phyloP scores from a whole-genome alignment of 1,140 invertebrate species.

The Thaumetopoea pityocampa region DNA sequence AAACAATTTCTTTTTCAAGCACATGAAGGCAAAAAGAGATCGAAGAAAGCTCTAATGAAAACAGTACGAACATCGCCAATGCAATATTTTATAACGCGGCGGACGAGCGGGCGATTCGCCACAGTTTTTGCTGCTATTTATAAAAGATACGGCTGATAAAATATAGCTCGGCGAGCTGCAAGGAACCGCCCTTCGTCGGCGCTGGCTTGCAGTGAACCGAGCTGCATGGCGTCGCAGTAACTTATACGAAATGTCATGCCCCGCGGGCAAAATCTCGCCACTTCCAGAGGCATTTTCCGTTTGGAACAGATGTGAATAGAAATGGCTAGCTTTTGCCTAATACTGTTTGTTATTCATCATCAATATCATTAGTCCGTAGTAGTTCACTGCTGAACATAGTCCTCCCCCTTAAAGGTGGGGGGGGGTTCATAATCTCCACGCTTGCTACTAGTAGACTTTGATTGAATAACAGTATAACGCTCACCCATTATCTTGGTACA shows the following conservation, averaged over 20 bases:
- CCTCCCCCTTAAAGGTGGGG: too few species aligned
- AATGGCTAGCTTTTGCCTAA: too few species aligned
- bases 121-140: conserved; percentile 21
- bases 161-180: conserved; percentile 19
- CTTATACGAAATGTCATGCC: conserved; percentile 34
- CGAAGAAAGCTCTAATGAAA: conserved; percentile 20
- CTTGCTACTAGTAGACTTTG: too few species aligned
- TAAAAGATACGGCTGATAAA: conserved; percentile 34
- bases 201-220: conserved; percentile 16
- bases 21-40: conserved; percentile 29
- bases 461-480: too few species aligned
- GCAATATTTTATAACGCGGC: conserved; percentile 25
- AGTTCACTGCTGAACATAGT: too few species aligned
- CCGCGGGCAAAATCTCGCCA: conserved; percentile 36
- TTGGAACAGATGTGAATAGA: too few species aligned
- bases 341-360: too few species aligned
- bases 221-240: conserved; percentile 21
- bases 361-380: too few species aligned
- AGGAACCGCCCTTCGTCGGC: conserved; percentile 3
- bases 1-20: conserved; percentile 38
- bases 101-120: conserved; percentile 28
- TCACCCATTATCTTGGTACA: too few species aligned
- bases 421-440: too few species aligned
- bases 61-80: conserved; percentile 9
- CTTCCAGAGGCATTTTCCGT: conserved; percentile 45